Evolutionary conservation across 2,797 vertebrate genomes (phyloP).

Genomic region (Alouatta caraya): DNA sequence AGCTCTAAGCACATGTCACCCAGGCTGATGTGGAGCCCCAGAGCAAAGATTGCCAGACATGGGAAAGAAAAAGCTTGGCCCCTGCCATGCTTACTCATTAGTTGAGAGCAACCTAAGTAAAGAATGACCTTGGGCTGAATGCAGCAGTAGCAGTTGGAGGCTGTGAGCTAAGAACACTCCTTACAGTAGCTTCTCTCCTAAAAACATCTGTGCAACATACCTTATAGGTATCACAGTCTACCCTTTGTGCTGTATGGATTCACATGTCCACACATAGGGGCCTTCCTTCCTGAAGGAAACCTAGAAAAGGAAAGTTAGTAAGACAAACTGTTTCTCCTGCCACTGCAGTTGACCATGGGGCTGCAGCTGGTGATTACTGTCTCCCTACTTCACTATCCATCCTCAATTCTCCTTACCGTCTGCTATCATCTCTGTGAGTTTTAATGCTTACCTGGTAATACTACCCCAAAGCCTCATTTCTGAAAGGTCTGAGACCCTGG

Average conservation of each 20-base stretch:
- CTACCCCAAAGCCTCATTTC: not conserved
- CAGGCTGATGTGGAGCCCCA: not conserved
- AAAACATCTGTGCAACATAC: not conserved
- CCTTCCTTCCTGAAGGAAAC: not conserved
- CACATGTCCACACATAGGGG: not conserved
- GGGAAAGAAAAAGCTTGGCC: not conserved
- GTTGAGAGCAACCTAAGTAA: not conserved
- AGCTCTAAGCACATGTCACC: not conserved
- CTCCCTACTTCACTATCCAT: not conserved
- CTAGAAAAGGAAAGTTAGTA: not conserved
- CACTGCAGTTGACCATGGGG: not conserved
- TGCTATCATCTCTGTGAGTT: not conserved
- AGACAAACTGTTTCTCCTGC: not conserved
- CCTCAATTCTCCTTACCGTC: not conserved
- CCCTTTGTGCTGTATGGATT: rapidly evolving
- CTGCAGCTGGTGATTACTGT: not conserved
- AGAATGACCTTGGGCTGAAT: not conserved
- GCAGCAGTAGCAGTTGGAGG: too few species aligned
- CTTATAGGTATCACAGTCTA: not conserved
- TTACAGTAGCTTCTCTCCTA: not conserved
- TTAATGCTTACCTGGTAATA: too few species aligned
- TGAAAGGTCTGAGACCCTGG: not conserved
- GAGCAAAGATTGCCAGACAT: not conserved
- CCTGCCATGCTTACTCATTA: not conserved
- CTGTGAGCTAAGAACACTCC: not conserved